These are phyloP conservation scores for Colistium nudipinnis DNA, from an alignment of 2,113 vertebrate genomes.

Conservation along the genomic window DNA sequence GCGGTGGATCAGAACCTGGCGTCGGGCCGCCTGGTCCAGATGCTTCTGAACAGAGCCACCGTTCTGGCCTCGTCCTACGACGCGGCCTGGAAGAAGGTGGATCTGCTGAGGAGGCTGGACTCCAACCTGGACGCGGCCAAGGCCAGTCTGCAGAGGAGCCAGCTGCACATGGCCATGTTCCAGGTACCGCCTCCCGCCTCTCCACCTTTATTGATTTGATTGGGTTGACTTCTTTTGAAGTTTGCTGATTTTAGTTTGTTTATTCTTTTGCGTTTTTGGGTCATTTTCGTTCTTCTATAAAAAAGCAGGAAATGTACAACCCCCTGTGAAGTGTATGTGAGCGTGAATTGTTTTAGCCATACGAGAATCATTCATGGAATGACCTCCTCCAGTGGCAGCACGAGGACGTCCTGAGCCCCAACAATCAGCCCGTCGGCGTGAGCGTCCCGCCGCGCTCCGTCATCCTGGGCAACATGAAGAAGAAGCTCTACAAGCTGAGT, in stretches of 20 bases:
- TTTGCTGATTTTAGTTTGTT: too few species aligned
- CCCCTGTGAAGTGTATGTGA: too few species aligned
- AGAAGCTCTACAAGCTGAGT: slow-evolving; percentile 96
- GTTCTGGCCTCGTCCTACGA: slow-evolving; percentile 95
- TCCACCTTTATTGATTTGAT: too few species aligned
- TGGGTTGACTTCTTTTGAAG: too few species aligned
- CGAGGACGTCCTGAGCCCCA: slow-evolving; percentile 92
- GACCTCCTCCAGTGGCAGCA: slow-evolving; percentile 90
- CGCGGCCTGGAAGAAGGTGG: slow-evolving; percentile 96
- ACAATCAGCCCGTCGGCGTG: slow-evolving; percentile 90
- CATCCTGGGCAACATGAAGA: slow-evolving; percentile 97
- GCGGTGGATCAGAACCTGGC: slow-evolving; percentile 94
- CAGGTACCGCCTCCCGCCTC: too few species aligned
- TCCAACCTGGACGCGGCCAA: slow-evolving; percentile 91
- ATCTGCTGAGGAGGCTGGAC: slow-evolving; percentile 91
- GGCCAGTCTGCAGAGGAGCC: slow-evolving; percentile 93
- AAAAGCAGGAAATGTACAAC: too few species aligned
- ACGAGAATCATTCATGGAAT: too few species aligned
- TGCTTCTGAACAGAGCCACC: slow-evolving; percentile 93
- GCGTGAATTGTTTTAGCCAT: too few species aligned
- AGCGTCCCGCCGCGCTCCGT: slow-evolving; percentile 92
- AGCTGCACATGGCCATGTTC: slow-evolving; percentile 96
- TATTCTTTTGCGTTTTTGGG: too few species aligned
- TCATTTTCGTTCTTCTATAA: too few species aligned
- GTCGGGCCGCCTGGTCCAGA: slow-evolving; percentile 87